Evolutionary conservation across 2,113 vertebrate species (phyloP).

Genomic region (Equus quagga): DNA sequence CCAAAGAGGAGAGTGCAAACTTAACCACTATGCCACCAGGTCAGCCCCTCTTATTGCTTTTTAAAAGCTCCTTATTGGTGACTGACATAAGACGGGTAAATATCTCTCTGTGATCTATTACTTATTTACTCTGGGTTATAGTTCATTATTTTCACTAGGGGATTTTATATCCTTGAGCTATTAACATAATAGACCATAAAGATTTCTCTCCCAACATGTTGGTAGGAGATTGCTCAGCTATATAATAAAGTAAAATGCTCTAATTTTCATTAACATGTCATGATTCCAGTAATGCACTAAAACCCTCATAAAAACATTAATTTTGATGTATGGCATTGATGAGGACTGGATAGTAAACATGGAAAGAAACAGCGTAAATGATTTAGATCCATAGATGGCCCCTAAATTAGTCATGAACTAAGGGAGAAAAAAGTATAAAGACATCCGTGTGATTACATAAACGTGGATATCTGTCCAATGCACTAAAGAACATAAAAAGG

Average conservation of each 20-base stretch:
- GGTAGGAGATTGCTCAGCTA: background rate
- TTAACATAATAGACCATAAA: background rate
- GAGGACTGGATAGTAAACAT: background rate
- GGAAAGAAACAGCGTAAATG: background rate
- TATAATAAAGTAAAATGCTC: background rate
- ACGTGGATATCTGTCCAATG: background rate
- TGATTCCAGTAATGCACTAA: slow-evolving; percentile 34
- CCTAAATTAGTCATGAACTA: slow-evolving; percentile 37
- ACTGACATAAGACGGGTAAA: background rate
- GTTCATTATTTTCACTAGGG: background rate
- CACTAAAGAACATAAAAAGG: background rate
- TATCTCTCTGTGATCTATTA: background rate
- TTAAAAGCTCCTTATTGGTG: background rate
- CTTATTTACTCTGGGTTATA: background rate
- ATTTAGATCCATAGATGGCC: background rate
- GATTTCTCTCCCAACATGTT: background rate
- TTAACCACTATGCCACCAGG: too few species aligned
- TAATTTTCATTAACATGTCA: slow-evolving; percentile 31
- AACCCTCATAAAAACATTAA: background rate
- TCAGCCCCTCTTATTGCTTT: background rate
- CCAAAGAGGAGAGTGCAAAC: too few species aligned
- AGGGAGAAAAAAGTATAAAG: background rate
- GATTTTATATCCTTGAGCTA: background rate
- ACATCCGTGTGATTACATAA: background rate
- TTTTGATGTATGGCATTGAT: background rate